Conservation (phyloP, 2,888 invertebrate genomes). For the Brachypterus glaber region DNA sequence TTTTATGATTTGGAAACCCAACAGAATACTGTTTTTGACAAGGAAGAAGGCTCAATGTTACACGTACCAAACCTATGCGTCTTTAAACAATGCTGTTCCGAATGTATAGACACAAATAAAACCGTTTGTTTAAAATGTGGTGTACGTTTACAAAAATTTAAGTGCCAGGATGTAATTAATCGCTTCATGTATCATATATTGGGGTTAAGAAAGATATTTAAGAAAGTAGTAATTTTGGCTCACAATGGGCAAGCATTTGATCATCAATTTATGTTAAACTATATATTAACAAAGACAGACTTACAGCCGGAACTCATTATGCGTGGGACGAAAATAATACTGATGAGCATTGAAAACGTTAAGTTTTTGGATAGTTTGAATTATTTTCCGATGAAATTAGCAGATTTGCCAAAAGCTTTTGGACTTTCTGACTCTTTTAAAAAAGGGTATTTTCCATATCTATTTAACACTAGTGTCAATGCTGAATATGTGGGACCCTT, state of each 20-base stretch:
- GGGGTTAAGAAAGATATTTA: conserved; percentile 7
- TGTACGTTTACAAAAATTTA: conserved; percentile 5
- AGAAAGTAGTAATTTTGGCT: conserved; percentile 11
- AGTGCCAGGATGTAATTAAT: too few species aligned
- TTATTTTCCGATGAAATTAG: conserved; percentile 20
- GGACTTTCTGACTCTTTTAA: conserved; percentile 12
- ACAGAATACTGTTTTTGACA: conserved; percentile 10
- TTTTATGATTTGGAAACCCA: conserved; percentile 15
- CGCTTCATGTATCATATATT: conserved; percentile 7
- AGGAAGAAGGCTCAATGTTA: conserved; percentile 6
- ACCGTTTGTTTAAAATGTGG: conserved; percentile 10
- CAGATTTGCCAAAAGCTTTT: conserved; percentile 18
- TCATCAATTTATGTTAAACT: conserved; percentile 14
- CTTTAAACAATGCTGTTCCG: conserved; percentile 10
- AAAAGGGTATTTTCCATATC: conserved; percentile 3
- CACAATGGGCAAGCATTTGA: conserved; percentile 15
- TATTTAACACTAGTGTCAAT: conserved; percentile 1
- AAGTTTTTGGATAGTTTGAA: conserved; percentile 25
- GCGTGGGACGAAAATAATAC: conserved; percentile 14
- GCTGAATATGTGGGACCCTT: not conserved
- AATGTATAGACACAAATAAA: conserved; percentile 7
- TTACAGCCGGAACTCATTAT: conserved; percentile 13
- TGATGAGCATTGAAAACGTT: conserved; percentile 13
- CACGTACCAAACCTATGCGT: conserved; percentile 17
- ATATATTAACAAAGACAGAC: conserved; percentile 13